Evolutionary conservation across 2,113 vertebrate genomes (phyloP).

Genomic region (Macroglossus sobrinus): DNA sequence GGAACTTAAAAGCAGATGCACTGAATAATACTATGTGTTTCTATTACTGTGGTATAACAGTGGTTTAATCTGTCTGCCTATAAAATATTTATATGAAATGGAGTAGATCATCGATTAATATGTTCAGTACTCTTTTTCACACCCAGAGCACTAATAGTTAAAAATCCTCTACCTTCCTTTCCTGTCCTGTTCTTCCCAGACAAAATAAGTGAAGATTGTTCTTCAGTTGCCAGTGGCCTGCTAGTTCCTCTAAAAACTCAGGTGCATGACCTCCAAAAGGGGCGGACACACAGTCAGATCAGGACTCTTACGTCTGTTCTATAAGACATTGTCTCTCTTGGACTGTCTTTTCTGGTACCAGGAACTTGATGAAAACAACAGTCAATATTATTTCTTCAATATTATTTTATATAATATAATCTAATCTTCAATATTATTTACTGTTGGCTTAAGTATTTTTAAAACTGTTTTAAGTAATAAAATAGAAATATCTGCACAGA

Average conservation of each 20-base stretch:
- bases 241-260: not conserved
- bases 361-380: not conserved
- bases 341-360: not conserved
- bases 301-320: not conserved
- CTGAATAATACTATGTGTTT: not conserved
- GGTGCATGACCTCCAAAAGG: not conserved
- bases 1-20: not conserved
- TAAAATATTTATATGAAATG: not conserved
- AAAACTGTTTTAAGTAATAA: not conserved
- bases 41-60: not conserved
- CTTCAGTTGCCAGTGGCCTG: not conserved
- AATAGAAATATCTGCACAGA: not conserved
- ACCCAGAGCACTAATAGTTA: not conserved
- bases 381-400: too few species aligned
- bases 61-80: not conserved
- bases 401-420: too few species aligned
- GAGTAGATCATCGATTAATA: not conserved
- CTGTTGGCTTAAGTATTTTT: not conserved
- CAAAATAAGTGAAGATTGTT: not conserved
- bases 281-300: not conserved
- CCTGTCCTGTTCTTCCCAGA: not conserved
- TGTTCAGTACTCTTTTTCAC: not conserved
- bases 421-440: not conserved
- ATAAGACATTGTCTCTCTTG: not conserved
- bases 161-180: not conserved